Conservation (phyloP, 2,888 invertebrate species). For the Oxycera nigricornis region DNA sequence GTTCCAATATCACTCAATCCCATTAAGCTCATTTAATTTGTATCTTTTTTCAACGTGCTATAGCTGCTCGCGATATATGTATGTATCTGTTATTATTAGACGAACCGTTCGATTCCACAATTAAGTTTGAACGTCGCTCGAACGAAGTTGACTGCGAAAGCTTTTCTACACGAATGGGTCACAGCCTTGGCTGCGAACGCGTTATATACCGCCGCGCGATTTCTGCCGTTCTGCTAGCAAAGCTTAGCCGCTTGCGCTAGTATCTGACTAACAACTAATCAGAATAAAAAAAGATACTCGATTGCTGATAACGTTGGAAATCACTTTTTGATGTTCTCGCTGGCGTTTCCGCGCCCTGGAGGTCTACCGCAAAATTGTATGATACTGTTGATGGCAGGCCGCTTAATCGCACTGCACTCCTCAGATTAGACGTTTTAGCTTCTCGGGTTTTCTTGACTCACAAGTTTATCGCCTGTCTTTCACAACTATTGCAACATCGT, state of each 20-base stretch:
- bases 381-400: neutral
- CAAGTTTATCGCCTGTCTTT: neutral
- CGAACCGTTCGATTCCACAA: conserved; percentile 1
- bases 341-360: neutral
- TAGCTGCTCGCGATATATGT: neutral
- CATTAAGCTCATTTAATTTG: neutral
- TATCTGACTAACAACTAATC: neutral
- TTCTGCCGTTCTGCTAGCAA: neutral
- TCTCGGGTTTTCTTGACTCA: neutral
- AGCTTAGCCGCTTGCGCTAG: neutral
- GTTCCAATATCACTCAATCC: neutral
- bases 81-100: neutral
- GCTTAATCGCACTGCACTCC: neutral
- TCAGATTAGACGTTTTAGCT: neutral
- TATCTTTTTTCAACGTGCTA: conserved; percentile 5
- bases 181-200: conserved; percentile 41
- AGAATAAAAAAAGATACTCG: neutral
- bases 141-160: conserved; percentile 24
- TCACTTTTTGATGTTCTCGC: neutral
- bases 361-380: neutral
- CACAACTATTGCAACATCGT: neutral
- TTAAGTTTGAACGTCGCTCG: neutral
- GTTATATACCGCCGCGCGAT: conserved; percentile 37
- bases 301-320: neutral
- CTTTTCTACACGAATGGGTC: conserved; percentile 41